These are phyloP conservation scores for Corythornis cristatus DNA, from an alignment of 2,113 vertebrate species.

Conservation along the genomic window DNA sequence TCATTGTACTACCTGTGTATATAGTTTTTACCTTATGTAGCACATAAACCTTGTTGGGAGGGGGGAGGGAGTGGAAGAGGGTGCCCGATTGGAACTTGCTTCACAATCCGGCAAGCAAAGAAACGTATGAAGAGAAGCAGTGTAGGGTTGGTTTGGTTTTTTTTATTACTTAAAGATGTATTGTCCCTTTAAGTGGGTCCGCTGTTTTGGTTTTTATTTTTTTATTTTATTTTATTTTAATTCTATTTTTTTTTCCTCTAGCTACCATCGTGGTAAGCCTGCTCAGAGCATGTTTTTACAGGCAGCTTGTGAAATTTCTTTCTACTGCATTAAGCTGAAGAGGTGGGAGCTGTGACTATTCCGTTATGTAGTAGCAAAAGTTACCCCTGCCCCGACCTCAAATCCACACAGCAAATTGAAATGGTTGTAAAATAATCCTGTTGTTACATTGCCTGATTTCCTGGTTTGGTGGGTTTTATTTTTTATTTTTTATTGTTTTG, in stretches of 20 bases:
- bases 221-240: constrained; percentile 82
- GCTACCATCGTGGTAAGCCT: constrained; percentile 9
- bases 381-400: not conserved
- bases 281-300: constrained; percentile 37
- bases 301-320: not conserved
- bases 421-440: not conserved
- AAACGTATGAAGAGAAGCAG: constrained; percentile 84
- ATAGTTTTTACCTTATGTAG: constrained; percentile 95
- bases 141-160: constrained; percentile 77
- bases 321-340: constrained; percentile 19
- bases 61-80: constrained; percentile 49
- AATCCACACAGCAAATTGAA: not conserved
- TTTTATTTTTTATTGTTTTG: too few species aligned
- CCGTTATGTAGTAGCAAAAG: constrained; percentile 43
- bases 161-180: constrained; percentile 79
- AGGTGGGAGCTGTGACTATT: constrained; percentile 59
- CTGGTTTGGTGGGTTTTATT: not conserved
- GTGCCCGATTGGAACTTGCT: constrained; percentile 56
- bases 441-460: not conserved
- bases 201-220: not conserved
- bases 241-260: not conserved
- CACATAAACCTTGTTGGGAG: constrained; percentile 83
- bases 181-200: constrained; percentile 71
- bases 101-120: constrained; percentile 68
- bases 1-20: constrained; percentile 96